phyloP scores from a whole-genome alignment of 2,888 invertebrate species.

The Myathropa florea region DNA sequence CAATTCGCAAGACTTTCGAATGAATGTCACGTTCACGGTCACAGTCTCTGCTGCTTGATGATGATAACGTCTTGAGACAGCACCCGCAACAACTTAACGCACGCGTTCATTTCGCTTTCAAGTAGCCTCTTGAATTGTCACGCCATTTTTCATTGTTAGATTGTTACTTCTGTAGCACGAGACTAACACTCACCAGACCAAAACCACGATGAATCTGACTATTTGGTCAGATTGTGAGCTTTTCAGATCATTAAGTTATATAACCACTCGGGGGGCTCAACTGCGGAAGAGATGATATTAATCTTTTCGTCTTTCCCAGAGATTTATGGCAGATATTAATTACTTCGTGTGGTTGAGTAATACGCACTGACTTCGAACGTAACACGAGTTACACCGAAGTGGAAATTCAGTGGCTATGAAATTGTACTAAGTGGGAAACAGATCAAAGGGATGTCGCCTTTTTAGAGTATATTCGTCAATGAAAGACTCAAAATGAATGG shows the following conservation, averaged over 20 bases:
- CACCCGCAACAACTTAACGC: neutral
- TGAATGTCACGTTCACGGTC: neutral
- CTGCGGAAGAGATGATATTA: neutral
- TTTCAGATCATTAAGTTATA: neutral
- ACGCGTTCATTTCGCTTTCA: neutral
- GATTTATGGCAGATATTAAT: too few relatives aligned
- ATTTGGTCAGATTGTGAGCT: neutral
- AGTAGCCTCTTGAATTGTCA: neutral
- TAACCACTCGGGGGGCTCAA: neutral
- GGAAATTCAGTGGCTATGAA: too few relatives aligned
- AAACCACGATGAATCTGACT: neutral
- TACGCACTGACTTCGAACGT: too few relatives aligned
- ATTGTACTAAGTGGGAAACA: too few relatives aligned
- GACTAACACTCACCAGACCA: neutral
- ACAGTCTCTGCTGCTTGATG: neutral
- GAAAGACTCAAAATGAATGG: too few relatives aligned
- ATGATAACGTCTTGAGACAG: neutral
- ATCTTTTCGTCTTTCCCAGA: neutral
- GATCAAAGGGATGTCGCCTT: too few relatives aligned
- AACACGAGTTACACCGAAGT: too few relatives aligned
- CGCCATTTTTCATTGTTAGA: neutral
- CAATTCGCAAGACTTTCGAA: neutral
- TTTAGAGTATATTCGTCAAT: too few relatives aligned
- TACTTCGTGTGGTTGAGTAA: too few relatives aligned
- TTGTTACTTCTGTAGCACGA: neutral